Conservation (phyloP, 2,888 invertebrate genomes). For the Shargacucullia verbasci region DNA sequence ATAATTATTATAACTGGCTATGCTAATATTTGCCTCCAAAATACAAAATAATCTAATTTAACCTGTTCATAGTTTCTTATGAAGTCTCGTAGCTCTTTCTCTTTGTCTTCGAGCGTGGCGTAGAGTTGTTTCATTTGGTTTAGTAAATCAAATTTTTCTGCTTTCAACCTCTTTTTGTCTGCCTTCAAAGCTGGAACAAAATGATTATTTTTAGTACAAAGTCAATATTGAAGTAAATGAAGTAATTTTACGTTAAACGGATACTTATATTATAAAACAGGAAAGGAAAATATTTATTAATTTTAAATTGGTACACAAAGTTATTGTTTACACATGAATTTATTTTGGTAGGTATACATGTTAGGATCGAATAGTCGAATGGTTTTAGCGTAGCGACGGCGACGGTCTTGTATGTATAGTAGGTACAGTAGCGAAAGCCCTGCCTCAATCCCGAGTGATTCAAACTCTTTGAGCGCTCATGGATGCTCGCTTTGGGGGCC, state of each 20-base stretch:
- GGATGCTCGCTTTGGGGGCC: constrained; percentile 56
- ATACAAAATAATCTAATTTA: constrained; percentile 36
- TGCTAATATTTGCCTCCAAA: constrained; percentile 27
- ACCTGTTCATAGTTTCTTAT: constrained; percentile 98
- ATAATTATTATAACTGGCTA: constrained; percentile 25
- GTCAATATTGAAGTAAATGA: constrained; percentile 10
- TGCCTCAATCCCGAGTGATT: constrained; percentile 60
- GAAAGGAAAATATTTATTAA: background rate
- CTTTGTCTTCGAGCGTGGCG: constrained; percentile 97
- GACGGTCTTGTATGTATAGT: constrained; percentile 32
- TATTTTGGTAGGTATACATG: too few species aligned
- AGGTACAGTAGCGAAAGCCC: constrained; percentile 48
- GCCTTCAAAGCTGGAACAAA: constrained; percentile 93
- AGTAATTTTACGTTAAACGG: constrained; percentile 4
- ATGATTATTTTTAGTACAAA: constrained; percentile 30
- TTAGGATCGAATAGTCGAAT: constrained; percentile 29
- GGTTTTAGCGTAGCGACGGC: too few species aligned
- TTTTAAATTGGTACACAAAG: too few species aligned
- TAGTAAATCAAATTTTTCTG: constrained; percentile 97
- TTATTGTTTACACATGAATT: too few species aligned
- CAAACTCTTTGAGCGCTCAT: constrained; percentile 60
- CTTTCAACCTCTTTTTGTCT: constrained; percentile 96
- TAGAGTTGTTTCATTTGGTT: constrained; percentile 98
- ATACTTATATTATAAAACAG: background rate
- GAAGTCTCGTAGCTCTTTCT: constrained; percentile 97